phyloP scores from a whole-genome alignment of 2,797 vertebrate species.

The Mareca strepera region DNA sequence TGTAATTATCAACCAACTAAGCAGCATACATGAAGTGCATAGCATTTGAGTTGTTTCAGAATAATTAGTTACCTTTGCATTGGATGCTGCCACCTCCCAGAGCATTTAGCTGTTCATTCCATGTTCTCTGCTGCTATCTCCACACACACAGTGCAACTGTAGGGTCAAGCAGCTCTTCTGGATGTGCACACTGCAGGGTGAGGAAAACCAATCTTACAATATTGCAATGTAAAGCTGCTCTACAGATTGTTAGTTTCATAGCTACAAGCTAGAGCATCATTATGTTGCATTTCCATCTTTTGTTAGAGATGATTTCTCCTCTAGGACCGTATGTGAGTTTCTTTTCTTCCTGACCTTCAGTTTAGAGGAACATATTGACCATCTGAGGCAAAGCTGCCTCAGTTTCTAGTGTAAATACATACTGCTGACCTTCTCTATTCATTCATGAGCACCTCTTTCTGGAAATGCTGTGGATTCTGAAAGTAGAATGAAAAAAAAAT shows the following conservation, averaged over 20 bases:
- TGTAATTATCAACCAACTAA: not conserved
- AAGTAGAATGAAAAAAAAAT: not conserved
- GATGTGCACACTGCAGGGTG: not conserved
- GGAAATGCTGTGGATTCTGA: not conserved
- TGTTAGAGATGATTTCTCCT: not conserved
- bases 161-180: not conserved
- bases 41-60: not conserved
- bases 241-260: not conserved
- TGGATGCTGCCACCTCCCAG: not conserved
- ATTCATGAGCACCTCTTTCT: not conserved
- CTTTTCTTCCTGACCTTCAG: not conserved
- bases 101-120: not conserved
- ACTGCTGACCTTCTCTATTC: not conserved
- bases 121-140: not conserved
- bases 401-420: not conserved
- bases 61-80: not conserved
- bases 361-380: not conserved
- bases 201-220: not conserved
- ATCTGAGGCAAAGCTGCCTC: not conserved
- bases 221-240: not conserved
- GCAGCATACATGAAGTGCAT: not conserved
- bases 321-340: not conserved
- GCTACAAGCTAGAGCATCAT: not conserved
- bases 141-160: not conserved
- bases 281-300: not conserved